Conservation (phyloP, 2,113 vertebrate genomes). For the Gulo gulo region DNA sequence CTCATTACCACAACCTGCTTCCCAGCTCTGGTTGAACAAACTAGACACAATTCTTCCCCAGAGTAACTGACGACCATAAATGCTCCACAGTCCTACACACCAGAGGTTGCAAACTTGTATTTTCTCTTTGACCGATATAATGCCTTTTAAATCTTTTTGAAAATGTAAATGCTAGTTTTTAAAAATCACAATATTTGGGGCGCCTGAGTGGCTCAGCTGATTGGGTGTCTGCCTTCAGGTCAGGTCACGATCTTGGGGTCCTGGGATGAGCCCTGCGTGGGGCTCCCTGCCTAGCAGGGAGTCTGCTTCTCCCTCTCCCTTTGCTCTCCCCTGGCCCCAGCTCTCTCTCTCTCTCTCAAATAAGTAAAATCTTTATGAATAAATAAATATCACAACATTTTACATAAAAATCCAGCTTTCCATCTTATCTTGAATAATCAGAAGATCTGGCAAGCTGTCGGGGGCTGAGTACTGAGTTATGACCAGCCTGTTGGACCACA, state of each 20-base stretch:
- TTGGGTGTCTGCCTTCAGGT: not conserved
- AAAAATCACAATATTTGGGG: not conserved
- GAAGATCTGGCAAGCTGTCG: not conserved
- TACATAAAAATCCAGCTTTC: not conserved
- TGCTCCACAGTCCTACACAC: not conserved
- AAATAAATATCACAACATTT: not conserved
- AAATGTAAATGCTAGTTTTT: not conserved
- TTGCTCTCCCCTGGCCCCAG: not conserved
- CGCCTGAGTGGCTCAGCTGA: not conserved
- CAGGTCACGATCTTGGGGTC: not conserved
- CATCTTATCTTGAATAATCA: conserved; percentile 6
- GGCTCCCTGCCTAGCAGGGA: not conserved
- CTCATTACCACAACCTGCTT: not conserved
- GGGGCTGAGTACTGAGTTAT: not conserved
- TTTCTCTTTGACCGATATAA: not conserved
- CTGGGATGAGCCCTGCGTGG: not conserved
- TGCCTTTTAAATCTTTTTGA: not conserved
- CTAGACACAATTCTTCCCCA: not conserved
- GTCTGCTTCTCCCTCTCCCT: not conserved
- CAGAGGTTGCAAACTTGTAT: not conserved
- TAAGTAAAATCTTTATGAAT: not conserved
- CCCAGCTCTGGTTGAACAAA: not conserved
- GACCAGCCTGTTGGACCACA: not conserved
- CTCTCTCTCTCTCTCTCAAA: not conserved
- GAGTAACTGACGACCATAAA: not conserved